Evolutionary conservation across 92 coral and sea anemone genomes (phyloP), one percentile per base, ranked within the genome.

Genomic region (Blastomussa wellsi): DNA sequence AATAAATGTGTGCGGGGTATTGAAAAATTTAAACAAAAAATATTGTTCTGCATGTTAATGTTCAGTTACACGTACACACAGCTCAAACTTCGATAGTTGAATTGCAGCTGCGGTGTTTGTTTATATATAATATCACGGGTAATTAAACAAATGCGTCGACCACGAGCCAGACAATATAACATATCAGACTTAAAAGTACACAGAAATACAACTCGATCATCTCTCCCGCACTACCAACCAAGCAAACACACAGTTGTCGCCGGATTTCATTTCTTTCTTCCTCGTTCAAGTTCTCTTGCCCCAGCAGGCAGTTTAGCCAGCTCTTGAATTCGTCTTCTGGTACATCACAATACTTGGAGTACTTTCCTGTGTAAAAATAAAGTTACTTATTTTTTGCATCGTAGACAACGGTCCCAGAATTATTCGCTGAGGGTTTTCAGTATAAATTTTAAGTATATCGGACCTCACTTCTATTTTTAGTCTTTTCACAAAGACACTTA

Each of bases 311-410:
- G 72, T 20, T 35, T 37, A 83, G n/a, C 87, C 87, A 83, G 79
- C 36, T 72, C 19, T 32, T 59, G 24, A 74, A 74, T 59, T 83
- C 87, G 35, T 83, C 35, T 24, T 83, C 81, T 59, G 87, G 87
- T 3, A 83, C 72, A 26, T 83, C 87, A 28, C 32, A n/a, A 64
- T 83, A 83, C 80, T 73, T 83, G 22, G 87, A 29, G 36, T 83
- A 83, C 19, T 75, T 62, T 38, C 72, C 87, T 83, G 8, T 14
- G 36, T 19, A 72, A 26, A 51, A 68, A 60, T 31, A 60, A 28
- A 33, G 44, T n/a, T 1, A 51, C 41, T 47, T 33, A 22, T 4
- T 35, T 16, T 9, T 38, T 35, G n/a, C 64, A 76, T 42, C 38
- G 75, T 26, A 70, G 8, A 35, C 4, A 31, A 60, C 26, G 0